Conservation (phyloP, 2,113 vertebrate species). For the Scophthalmus maximus region DNA sequence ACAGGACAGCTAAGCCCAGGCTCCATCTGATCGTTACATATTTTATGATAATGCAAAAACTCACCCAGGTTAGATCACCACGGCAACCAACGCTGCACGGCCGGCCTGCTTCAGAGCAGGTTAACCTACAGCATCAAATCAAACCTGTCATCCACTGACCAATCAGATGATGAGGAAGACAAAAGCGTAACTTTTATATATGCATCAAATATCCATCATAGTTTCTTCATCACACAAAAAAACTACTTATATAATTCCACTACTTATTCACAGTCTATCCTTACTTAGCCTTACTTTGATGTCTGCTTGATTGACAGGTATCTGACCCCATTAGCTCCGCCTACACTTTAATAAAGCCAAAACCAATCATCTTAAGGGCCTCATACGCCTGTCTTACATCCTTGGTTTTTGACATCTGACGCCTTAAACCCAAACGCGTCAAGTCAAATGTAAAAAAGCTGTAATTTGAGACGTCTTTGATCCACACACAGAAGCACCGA, state of each 20-base stretch:
- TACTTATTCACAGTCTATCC: too few relatives aligned
- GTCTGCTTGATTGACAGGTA: constrained; percentile 27
- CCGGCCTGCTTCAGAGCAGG: too few relatives aligned
- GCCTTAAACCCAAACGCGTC: constrained; percentile 8
- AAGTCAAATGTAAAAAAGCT: constrained; percentile 16
- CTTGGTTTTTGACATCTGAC: background rate
- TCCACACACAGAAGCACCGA: background rate
- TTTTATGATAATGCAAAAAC: too few relatives aligned
- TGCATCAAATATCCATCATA: background rate
- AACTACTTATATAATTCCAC: too few relatives aligned
- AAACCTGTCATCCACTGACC: background rate
- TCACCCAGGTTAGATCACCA: too few relatives aligned
- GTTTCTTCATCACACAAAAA: background rate
- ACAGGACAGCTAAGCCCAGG: too few relatives aligned
- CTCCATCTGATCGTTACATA: too few relatives aligned
- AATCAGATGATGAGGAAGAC: background rate
- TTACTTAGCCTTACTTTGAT: too few relatives aligned
- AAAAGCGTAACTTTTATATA: background rate
- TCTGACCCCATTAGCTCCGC: constrained; percentile 28
- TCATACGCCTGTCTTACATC: background rate
- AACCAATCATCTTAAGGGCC: constrained; percentile 31
- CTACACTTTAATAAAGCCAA: constrained; percentile 41
- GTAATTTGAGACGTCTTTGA: constrained; percentile 14
- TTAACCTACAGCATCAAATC: too few relatives aligned
- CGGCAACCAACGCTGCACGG: too few relatives aligned